phyloP scores from a whole-genome alignment of 2,797 vertebrate genomes.

The Micropoecilia bifurca region DNA sequence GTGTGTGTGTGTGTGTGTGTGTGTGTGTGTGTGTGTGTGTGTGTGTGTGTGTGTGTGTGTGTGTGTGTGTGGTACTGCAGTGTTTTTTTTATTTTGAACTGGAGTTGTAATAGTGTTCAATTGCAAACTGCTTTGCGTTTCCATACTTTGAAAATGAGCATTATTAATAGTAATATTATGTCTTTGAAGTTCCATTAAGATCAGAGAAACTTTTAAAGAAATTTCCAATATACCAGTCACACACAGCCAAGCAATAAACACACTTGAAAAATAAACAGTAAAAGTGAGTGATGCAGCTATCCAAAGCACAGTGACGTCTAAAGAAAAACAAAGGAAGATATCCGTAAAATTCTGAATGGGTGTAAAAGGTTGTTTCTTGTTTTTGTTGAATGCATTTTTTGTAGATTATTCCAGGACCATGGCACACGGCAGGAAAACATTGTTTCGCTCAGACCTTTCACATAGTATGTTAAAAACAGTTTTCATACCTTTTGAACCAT shows the following conservation, averaged over 20 bases:
- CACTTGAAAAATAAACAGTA: background rate
- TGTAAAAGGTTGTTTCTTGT: background rate
- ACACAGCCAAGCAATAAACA: background rate
- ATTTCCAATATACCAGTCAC: background rate
- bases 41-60: conserved; percentile 3
- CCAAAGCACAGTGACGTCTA: background rate
- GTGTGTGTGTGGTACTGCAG: background rate
- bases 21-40: conserved; percentile 6
- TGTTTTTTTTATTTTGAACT: background rate
- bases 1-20: conserved; percentile 3
- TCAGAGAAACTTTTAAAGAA: background rate
- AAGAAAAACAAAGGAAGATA: background rate
- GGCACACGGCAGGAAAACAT: background rate
- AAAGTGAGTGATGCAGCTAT: background rate
- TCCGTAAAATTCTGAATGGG: background rate
- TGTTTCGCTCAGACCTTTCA: background rate
- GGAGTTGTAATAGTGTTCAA: background rate
- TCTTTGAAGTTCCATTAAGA: background rate
- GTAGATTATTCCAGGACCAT: background rate
- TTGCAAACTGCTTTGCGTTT: background rate
- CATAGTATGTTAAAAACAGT: background rate
- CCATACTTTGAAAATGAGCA: background rate
- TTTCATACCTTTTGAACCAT: background rate
- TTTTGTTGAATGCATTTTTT: background rate
- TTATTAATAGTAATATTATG: background rate